Base-by-base conservation (phyloP, 2,888 invertebrate genomes). In the Apamea anceps region DNA sequence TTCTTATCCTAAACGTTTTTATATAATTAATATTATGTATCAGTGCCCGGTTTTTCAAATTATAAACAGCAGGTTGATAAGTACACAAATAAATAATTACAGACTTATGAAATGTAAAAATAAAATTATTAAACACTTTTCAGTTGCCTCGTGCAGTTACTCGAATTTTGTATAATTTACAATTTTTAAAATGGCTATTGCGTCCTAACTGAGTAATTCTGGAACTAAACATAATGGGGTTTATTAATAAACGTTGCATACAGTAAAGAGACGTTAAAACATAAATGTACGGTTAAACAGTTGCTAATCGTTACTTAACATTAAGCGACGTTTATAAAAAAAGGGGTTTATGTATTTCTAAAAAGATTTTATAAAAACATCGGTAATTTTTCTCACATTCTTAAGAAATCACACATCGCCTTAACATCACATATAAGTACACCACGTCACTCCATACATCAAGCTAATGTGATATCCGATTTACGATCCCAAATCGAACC, bases 381-480 rank as follows among this genome's bases (percentile, higher is more conserved):
- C 13, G 25, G 7, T 6, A 37, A 37, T 66, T 66, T 37, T 37
- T 25, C 1, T 66, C 25, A 66, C 8, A 67, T 18, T 63, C 37
- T 45, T 48, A 18, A 63, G n/a, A 80, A 42, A 18, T 37, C 32
- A 28, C 10, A 32, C 83, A 42, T 88, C 86, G 84, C 91, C 95
- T 94, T 95, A 94, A 95, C 80, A 72, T 79, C 81, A 79, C 63
- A 85, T 91, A 92, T 93, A 94, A 94, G 91, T 85, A 91, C 90
- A 87, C 89, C 86, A 87, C 93, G 91, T 93, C 93, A 91, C 92
- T 93, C 93, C 92, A 95, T 96, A 93, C 94, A 95, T 96, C 96
- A 95, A 92, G 92, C 92, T 96, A 96, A 96, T 94, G 93, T 91
- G 95, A 93, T 92, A 89, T 90, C 86, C 91, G 93, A 96, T 96